Evolutionary conservation across 1,140 invertebrate genomes (phyloP).

Genomic region (Lepidurus couesii): DNA sequence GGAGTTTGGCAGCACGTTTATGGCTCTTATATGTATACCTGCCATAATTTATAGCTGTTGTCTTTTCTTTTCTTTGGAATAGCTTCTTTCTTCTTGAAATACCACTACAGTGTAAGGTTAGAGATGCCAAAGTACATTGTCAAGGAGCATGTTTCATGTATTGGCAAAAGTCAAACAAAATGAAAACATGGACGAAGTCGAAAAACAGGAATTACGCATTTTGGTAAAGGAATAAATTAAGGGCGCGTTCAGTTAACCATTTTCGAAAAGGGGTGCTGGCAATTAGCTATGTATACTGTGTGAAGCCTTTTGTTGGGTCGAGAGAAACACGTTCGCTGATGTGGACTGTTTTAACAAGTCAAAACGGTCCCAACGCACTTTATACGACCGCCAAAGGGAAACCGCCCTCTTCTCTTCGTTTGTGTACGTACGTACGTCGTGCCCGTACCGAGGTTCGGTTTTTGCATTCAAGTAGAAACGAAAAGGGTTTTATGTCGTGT

Average conservation of each 20-base stretch:
- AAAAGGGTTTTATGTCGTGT: background rate
- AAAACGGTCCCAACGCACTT: too few species aligned
- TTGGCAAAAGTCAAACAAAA: background rate
- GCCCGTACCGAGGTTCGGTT: background rate
- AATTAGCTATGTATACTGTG: background rate
- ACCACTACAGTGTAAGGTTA: too few species aligned
- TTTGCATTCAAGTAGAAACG: background rate
- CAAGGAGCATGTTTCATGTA: background rate
- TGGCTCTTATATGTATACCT: background rate
- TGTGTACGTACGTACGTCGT: background rate
- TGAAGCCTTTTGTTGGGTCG: background rate
- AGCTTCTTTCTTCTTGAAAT: too few species aligned
- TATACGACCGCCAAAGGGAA: background rate
- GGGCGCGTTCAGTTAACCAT: too few species aligned
- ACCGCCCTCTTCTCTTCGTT: background rate
- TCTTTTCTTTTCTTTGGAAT: background rate
- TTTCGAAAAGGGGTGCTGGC: background rate
- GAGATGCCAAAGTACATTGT: too few species aligned
- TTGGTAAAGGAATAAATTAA: background rate
- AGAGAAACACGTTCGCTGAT: background rate
- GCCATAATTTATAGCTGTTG: background rate
- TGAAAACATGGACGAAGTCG: background rate
- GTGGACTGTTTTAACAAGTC: too few species aligned
- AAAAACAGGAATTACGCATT: slow-evolving; percentile 11
- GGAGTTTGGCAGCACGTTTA: slow-evolving; percentile 1